Conservation (phyloP, 30 jellyfish, hydroid and myxozoan species). For the Nemopilema nomurai region DNA sequence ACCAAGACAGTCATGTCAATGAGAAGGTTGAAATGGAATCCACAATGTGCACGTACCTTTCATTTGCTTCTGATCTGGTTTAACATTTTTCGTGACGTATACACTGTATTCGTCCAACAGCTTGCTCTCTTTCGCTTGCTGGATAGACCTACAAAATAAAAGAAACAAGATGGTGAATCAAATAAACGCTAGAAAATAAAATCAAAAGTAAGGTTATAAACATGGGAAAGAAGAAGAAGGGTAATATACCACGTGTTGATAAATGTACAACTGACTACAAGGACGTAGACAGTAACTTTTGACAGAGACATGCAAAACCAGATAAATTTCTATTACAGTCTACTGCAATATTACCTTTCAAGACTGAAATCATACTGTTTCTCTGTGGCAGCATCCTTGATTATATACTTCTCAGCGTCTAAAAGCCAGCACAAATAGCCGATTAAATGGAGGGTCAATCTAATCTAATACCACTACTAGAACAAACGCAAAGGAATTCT, state of each 20-base stretch:
- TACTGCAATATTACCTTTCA: slow-evolving; percentile 62
- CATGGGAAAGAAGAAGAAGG: no score
- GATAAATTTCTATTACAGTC: no score
- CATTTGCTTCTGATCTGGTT: slow-evolving; percentile 85
- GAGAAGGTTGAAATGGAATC: background rate
- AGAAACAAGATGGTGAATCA: no score
- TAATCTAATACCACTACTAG: no score
- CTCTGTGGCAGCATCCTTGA: slow-evolving; percentile 64
- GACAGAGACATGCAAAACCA: no score
- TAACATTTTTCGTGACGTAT: slow-evolving; percentile 74
- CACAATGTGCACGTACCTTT: slow-evolving; percentile 56
- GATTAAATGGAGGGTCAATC: no score
- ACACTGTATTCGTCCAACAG: slow-evolving; percentile 56
- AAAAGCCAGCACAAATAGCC: background rate
- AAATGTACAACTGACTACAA: no score
- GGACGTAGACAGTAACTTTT: no score
- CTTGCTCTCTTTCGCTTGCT: slow-evolving; percentile 28
- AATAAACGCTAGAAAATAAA: no score
- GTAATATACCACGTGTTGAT: no score
- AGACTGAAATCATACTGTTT: slow-evolving; percentile 67
- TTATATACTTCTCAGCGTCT: slow-evolving; percentile 42
- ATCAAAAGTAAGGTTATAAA: no score
- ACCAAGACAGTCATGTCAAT: no score
- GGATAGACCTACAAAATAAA: slow-evolving; percentile 76
- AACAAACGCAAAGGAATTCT: background rate